phyloP scores from a whole-genome alignment of 1,140 invertebrate species.

The Muscidifurax raptorellus region DNA sequence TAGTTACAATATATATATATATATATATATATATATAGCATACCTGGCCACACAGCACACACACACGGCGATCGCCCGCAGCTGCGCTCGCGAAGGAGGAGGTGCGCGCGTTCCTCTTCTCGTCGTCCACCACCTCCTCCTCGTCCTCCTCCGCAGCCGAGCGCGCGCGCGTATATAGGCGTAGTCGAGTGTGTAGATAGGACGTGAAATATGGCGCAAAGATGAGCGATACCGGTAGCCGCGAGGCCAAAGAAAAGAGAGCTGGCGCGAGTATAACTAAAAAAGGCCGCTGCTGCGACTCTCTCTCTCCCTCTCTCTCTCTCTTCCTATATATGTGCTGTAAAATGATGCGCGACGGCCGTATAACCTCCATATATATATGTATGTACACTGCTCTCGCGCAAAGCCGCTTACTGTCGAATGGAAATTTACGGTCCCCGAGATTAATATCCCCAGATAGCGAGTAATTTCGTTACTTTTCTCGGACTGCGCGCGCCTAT shows the following conservation, averaged over 20 bases:
- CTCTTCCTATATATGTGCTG: no score
- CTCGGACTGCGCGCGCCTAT: neutral
- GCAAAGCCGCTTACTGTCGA: constrained; percentile 35
- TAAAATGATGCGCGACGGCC: no score
- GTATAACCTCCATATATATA: neutral
- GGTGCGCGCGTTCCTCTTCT: constrained; percentile 41
- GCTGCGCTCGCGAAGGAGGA: constrained; percentile 52
- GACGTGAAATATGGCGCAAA: constrained; percentile 67
- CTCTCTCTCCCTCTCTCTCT: no score
- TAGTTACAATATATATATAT: no score
- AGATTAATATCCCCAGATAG: constrained; percentile 4
- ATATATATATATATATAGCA: no score
- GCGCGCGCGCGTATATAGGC: constrained; percentile 57
- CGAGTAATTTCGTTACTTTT: constrained; percentile 16
- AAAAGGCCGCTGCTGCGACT: neutral
- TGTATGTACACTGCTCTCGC: neutral
- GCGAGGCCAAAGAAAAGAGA: constrained; percentile 51
- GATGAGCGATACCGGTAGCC: constrained; percentile 67
- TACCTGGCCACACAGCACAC: neutral
- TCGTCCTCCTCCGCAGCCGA: neutral
- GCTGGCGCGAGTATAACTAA: constrained; percentile 8
- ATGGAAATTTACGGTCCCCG: constrained; percentile 18
- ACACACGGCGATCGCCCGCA: neutral
- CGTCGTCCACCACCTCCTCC: neutral
- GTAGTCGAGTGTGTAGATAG: constrained; percentile 67